These are phyloP conservation scores for Zophobas morio DNA, from an alignment of 1,140 invertebrate species.

Conservation along the genomic window DNA sequence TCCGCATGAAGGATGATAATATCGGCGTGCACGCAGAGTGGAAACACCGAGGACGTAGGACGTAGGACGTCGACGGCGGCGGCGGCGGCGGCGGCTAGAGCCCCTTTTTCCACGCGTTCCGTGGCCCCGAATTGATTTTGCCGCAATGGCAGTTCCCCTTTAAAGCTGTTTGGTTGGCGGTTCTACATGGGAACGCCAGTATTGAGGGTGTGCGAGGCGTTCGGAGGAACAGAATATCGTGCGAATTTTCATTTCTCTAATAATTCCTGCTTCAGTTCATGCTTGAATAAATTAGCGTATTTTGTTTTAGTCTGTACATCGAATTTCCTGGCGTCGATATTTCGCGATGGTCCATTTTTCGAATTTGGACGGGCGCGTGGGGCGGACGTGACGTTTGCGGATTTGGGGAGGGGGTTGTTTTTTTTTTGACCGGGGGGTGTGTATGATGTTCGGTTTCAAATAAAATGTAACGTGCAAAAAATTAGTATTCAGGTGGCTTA, in stretches of 20 bases:
- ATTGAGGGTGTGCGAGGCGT: constrained; percentile 43
- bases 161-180: constrained; percentile 60
- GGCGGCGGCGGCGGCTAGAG: not conserved
- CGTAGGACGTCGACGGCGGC: too few relatives aligned
- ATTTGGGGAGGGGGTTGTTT: too few relatives aligned
- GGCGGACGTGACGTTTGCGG: not conserved
- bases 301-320: constrained; percentile 43
- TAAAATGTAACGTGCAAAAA: too few relatives aligned
- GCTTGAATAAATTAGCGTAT: constrained; percentile 48
- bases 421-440: too few relatives aligned
- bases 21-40: constrained; percentile 30
- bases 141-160: constrained; percentile 59
- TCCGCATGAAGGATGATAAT: constrained; percentile 36
- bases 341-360: constrained; percentile 28
- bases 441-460: too few relatives aligned
- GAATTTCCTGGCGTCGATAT: constrained; percentile 39
- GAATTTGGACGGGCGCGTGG: constrained; percentile 2
- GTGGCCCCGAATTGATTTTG: constrained; percentile 59
- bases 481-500: too few relatives aligned
- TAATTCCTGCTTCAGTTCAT: constrained; percentile 47
- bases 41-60: constrained; percentile 2
- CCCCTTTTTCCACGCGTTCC: constrained; percentile 40
- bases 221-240: constrained; percentile 41
- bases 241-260: constrained; percentile 46
- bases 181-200: constrained; percentile 54